Base-by-base conservation (phyloP, 2,888 invertebrate species). In the Julus scanicus region DNA sequence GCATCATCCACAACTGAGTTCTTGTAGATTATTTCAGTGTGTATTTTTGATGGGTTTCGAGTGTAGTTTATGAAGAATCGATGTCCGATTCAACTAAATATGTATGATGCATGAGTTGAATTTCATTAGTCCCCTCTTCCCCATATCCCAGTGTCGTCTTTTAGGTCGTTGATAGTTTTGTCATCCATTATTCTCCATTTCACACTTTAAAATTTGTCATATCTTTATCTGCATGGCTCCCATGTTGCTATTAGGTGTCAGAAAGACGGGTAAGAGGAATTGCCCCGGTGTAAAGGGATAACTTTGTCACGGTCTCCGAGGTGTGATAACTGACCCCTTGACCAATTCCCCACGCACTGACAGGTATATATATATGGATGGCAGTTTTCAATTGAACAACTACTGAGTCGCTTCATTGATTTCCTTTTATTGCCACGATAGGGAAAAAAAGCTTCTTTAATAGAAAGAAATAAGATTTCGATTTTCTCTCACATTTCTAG, bases 261-360 rank as follows among this genome's bases (percentile, higher is more conserved):
- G 11, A 80, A 80, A 80, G 11, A 3, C 13, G 37, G 80, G 13
- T 53, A 53, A 80, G 20, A 53, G 80, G 37, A 37, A 80, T 80
- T 29, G 80, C 20, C 20, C 29, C 8, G 1, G 20, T 11, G 71
- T n/a, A n/a, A 37, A 20, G 63, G 63, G 53, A 15, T 15, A 53
- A 9, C 9, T 20, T 13, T 80, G 80, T 3, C 44, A 44, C 6
- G 80, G 80, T 80, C 80, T 80, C 80, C 37, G 37, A 80, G 80
- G 80, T 80, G 80, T 37, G 80, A 80, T 80, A 80, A 80, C 80
- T 80, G 80, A 80, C 80, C 80, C 80, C 80, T 80, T 80, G 80
- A 80, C 80, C 80, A 37, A 71, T 71, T 71, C 71, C 29, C 29
- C 71, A 71, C 29, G 5, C 80, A 11, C 37, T 37, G 80, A 37